Evolutionary conservation across 2,113 vertebrate genomes (phyloP), one percentile per base, ranked within the genome.

Genomic region (Eleginops maclovinus): DNA sequence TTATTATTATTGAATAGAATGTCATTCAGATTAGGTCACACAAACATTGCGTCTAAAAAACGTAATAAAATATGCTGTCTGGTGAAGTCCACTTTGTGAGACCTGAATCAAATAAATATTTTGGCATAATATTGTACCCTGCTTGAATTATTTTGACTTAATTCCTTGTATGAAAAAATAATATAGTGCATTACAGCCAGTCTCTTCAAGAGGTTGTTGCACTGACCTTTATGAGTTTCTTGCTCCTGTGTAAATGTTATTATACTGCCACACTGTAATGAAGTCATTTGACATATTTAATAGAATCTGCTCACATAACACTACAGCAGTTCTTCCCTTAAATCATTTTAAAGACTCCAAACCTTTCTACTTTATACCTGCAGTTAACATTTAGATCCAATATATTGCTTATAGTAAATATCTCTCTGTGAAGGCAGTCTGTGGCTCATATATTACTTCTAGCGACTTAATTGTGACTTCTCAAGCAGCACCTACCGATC

Each of bases 401-500:
- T 62, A 47, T 54, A 47, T 47, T 79, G 21, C 44, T 6, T 28
- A 11, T 4, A 36, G 19, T 51, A 60, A 68, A 58, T 69, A 40
- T 21, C 4, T 28, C 17, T 50, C 9, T 59, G 43, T 62, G 31
- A 21, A 72, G 51, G 19, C 10, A 28, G 9, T 36, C 64, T 55
- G 13, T 6, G 6, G 24, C 59, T 50, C 51, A 36, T 19, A 24
- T 44, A 13, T 9, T 7, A 73, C 54, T 66, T 77, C n/a, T 9
- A 24, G n/a, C 14, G 14, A 47, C 60, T 64, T 61, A 22, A 17
- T 76, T 63, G 24, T 60, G 53, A 76, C 67, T 70, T 79, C 46
- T 72, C 53, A 51, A 60, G 54, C 51, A 72, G 65, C 70, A 56
- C 61, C 62, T 49, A 59, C 54, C 3, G 9, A 79, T 87, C 77